A percentile compares a stretch with the other conserved stretches of the same genome.
phyloP scores from a whole-genome alignment of 2,888 invertebrate genomes.

The Anodontia alba region DNA sequence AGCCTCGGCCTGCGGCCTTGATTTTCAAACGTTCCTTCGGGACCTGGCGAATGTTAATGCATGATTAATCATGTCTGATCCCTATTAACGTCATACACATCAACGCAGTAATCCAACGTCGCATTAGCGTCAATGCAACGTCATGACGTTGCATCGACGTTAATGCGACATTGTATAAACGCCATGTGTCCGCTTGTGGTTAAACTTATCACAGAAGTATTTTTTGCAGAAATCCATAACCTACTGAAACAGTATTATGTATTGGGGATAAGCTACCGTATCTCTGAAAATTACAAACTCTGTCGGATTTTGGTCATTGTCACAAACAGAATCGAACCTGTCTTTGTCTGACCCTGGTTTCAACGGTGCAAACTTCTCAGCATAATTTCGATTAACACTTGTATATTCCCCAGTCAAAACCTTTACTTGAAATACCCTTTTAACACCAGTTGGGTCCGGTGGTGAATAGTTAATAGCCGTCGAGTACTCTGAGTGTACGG shows the following conservation, averaged over 20 bases:
- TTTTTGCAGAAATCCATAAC: too few relatives aligned
- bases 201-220: too few relatives aligned
- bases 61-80: too few relatives aligned
- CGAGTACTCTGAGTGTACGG: conserved; percentile 69
- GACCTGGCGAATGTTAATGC: too few relatives aligned
- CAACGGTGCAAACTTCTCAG: conserved; percentile 59
- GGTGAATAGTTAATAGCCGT: conserved; percentile 51
- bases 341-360: conserved; percentile 40
- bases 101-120: too few relatives aligned
- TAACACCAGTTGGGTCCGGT: conserved; percentile 50
- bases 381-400: conserved; percentile 32
- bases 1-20: too few relatives aligned
- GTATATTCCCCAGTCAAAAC: conserved; percentile 68
- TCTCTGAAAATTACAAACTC: conserved; percentile 80
- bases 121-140: too few relatives aligned
- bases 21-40: too few relatives aligned
- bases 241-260: conserved; percentile 70
- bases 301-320: conserved; percentile 54
- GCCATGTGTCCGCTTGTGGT: too few relatives aligned
- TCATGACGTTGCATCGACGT: too few relatives aligned
- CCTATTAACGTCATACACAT: too few relatives aligned
- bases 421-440: conserved; percentile 64
- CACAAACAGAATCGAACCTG: conserved; percentile 73
- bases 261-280: conserved; percentile 78
- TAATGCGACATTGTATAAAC: too few relatives aligned